These are phyloP conservation scores for Cirrhinus molitorella DNA, from an alignment of 2,797 vertebrate species.

Conservation along the genomic window DNA sequence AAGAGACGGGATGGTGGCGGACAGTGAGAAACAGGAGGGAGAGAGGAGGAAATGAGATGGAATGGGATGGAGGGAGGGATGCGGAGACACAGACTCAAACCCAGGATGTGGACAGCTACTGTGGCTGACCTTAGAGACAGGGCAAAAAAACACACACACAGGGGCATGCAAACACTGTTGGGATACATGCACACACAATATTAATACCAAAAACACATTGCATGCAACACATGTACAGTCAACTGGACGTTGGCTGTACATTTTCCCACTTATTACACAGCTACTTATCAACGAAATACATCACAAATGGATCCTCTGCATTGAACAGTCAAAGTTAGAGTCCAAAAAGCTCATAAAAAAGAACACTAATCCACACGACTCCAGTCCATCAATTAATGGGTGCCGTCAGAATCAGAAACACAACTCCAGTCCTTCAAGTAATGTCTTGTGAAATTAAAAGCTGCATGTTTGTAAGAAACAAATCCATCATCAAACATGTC, in stretches of 20 bases:
- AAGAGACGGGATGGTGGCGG: conserved; percentile 44
- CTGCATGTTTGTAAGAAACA: no score
- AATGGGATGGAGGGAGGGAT: conserved; percentile 41
- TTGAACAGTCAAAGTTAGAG: not conserved
- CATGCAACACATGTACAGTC: conserved; percentile 13
- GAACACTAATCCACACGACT: not conserved
- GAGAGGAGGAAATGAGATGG: conserved; percentile 52
- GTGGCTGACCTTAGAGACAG: conserved; percentile 78
- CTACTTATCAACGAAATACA: not conserved
- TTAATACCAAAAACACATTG: not conserved
- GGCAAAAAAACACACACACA: conserved; percentile 69
- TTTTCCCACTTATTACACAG: not conserved
- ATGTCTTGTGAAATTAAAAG: no score
- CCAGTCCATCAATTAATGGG: no score
- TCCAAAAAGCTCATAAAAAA: not conserved
- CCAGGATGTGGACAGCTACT: conserved; percentile 72
- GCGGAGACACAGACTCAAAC: conserved; percentile 69
- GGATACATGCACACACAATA: conserved; percentile 55
- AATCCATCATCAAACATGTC: no score
- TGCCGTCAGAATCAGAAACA: no score
- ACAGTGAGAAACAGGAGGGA: conserved; percentile 57
- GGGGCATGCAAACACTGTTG: conserved; percentile 71
- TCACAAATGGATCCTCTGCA: not conserved
- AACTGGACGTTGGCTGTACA: not conserved
- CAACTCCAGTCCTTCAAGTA: no score